Base-by-base conservation (phyloP, 2,113 vertebrate species). In the Trogon surrucura region DNA sequence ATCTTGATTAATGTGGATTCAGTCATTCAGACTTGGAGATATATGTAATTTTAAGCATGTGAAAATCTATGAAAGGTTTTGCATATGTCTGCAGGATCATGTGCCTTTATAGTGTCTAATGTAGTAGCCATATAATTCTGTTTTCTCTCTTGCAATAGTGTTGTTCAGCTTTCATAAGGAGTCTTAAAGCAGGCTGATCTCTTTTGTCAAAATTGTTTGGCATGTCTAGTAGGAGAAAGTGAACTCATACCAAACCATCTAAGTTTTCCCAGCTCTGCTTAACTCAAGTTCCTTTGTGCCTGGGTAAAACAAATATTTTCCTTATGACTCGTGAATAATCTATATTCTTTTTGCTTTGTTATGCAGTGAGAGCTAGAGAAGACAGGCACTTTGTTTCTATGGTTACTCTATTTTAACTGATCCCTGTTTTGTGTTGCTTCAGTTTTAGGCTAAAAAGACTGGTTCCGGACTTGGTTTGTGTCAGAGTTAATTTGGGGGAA, bases 61-160 rank as follows among this genome's bases (percentile, higher is more conserved):
- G 62, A 93, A 89, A 36, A 26, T 41, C 53, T 69, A 5, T 45
- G 41, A 71, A 70, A 85, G 50, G n/a, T 85, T 93, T 93, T 93
- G 85, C 85, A 54, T 84, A 47, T 73, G 66, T 89, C 81, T 93
- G 83, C 89, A 87, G 87, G 62, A 89, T 95, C 61, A n/a, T 16
- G 5, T 1, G 10, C 29, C 48, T 86, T 84, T 80, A 13, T 47
- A 8, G 23, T 45, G 34, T 84, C 70, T 95, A 45, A 48, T 45
- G 30, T 45, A 64, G 38, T 62, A 73, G 57, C 25, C 70, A 32
- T 34, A 48, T 44, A 17, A 26, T 61, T 72, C 62, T 41, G 51
- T 66, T 89, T 93, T 81, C n/a, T 65, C 72, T 89, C 73, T 73
- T 74, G 61, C 71, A 47, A 65, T 58, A 7, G 0, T 73, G 62